A percentile compares a stretch with the other conserved stretches of the same genome.
Evolutionary conservation across 2,113 vertebrate species (phyloP).

Genomic region (Mirza zaza): DNA sequence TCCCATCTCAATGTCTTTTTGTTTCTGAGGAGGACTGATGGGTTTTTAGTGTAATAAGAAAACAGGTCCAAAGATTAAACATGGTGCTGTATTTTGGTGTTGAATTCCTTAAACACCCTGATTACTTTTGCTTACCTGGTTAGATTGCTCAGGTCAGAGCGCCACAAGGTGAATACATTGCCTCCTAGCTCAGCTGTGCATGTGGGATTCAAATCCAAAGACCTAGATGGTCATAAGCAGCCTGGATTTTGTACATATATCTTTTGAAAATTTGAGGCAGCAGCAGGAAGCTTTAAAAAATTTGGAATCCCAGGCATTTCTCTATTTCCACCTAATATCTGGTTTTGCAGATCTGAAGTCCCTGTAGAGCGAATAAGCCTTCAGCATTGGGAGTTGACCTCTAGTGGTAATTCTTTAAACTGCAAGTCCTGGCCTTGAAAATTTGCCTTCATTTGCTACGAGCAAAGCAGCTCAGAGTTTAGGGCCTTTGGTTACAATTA

Average conservation of each 20-base stretch:
- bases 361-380: neutral
- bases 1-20: neutral
- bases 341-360: neutral
- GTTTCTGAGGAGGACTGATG: neutral
- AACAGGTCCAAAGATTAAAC: neutral
- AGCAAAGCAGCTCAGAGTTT: neutral
- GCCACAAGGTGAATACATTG: neutral
- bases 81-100: neutral
- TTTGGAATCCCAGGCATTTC: neutral
- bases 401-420: slow-evolving; percentile 14
- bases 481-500: neutral
- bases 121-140: neutral
- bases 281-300: neutral
- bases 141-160: neutral
- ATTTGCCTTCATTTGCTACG: neutral
- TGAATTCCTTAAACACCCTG: neutral
- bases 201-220: neutral
- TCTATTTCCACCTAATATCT: neutral
- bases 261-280: neutral
- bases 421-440: neutral
- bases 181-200: neutral
- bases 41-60: neutral
- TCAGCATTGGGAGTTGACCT: neutral
- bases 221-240: neutral
- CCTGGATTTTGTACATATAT: neutral